These are phyloP conservation scores for Mimumesa dahlbomi DNA, from an alignment of 2,888 invertebrate genomes.

Conservation along the genomic window DNA sequence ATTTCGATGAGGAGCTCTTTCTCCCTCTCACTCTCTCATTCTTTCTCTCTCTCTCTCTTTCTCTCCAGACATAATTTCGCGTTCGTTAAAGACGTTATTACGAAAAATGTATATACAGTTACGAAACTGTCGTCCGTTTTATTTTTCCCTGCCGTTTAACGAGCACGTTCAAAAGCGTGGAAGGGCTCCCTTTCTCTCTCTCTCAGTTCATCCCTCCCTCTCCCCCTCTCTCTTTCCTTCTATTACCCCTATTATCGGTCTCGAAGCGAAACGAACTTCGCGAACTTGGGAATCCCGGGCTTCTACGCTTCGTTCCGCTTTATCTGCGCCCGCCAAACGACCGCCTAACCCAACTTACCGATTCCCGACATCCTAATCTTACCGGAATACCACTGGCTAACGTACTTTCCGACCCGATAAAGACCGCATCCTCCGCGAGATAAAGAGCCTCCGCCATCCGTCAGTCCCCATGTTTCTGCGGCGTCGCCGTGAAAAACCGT, in stretches of 20 bases:
- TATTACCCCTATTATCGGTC: conserved; percentile 61
- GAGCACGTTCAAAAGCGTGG: conserved; percentile 11
- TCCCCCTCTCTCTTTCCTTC: not conserved
- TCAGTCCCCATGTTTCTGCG: conserved; percentile 43
- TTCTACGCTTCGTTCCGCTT: conserved; percentile 60
- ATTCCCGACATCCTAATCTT: conserved; percentile 70
- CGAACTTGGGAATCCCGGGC: conserved; percentile 57
- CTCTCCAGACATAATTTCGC: too few species aligned
- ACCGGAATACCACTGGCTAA: conserved; percentile 63
- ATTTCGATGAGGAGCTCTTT: conserved; percentile 6
- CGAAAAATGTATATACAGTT: conserved; percentile 5
- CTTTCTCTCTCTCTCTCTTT: conserved; percentile 23
- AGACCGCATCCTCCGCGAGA: conserved; percentile 68
- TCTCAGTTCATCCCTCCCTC: too few species aligned
- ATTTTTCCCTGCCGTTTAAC: not conserved
- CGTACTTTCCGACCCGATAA: conserved; percentile 69
- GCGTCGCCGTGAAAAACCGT: conserved; percentile 48
- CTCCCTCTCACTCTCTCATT: conserved; percentile 26
- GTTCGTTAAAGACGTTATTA: conserved; percentile 45
- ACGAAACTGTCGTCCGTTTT: conserved; percentile 3
- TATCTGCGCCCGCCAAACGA: conserved; percentile 66
- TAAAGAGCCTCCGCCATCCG: conserved; percentile 66
- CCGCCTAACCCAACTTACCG: conserved; percentile 59
- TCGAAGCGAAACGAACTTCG: conserved; percentile 60
- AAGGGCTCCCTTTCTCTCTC: too few species aligned